These are phyloP conservation scores for Yponomeuta sedellus DNA, from an alignment of 2,888 invertebrate genomes.

Conservation along the genomic window DNA sequence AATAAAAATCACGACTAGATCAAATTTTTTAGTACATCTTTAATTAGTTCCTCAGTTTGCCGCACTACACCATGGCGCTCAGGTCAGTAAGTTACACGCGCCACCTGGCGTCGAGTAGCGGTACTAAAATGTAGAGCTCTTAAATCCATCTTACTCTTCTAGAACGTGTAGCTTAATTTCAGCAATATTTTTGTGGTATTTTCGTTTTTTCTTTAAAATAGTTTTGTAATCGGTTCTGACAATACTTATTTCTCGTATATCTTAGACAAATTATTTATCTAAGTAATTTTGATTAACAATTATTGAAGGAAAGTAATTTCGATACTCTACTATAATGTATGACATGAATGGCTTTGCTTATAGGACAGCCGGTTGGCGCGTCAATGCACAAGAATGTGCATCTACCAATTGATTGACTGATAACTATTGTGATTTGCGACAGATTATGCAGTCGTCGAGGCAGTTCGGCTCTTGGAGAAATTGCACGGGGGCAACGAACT, in stretches of 20 bases:
- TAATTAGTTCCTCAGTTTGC: conserved; percentile 7
- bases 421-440: neutral
- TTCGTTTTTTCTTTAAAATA: no score
- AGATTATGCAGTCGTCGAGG: neutral
- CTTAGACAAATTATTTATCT: no score
- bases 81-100: conserved; percentile 16
- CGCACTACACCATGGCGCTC: conserved; percentile 1
- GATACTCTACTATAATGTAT: no score
- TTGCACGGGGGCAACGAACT: conserved; percentile 48
- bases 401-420: neutral
- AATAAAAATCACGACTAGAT: neutral
- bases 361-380: neutral
- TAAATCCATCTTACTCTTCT: neutral
- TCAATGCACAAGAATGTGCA: neutral
- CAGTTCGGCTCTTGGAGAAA: conserved; percentile 18
- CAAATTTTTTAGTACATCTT: neutral
- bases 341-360: no score
- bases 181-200: no score
- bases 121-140: conserved; percentile 28
- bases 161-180: no score
- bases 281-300: no score
- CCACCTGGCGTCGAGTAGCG: conserved; percentile 53
- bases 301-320: no score
- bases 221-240: no score
- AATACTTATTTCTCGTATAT: no score